Percentiles rank a stretch among this genome's conserved stretches.
Conservation (phyloP, 2,888 invertebrate genomes). For the Mimas tiliae region DNA sequence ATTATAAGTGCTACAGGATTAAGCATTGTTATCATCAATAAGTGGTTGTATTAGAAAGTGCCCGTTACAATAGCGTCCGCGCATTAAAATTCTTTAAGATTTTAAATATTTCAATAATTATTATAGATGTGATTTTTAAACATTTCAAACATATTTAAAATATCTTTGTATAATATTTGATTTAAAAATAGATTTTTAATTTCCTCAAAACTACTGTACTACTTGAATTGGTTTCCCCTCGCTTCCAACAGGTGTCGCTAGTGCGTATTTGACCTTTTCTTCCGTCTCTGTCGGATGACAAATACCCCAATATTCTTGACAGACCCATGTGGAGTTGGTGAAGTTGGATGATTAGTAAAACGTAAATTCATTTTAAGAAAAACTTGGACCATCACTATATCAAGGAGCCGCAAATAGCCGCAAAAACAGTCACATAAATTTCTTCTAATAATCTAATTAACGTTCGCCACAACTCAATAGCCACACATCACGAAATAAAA, state of each 20-base stretch:
- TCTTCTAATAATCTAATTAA: too few relatives aligned
- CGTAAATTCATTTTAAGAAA: too few relatives aligned
- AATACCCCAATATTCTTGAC: not conserved
- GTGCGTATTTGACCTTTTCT: not conserved
- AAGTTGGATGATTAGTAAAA: too few relatives aligned
- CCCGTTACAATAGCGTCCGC: not conserved
- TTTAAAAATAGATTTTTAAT: not conserved
- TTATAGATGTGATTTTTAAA: slow-evolving; percentile 18
- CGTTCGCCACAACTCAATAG: too few relatives aligned
- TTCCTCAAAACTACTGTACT: not conserved
- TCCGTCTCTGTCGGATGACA: not conserved
- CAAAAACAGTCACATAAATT: too few relatives aligned
- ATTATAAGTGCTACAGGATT: not conserved
- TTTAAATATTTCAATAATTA: slow-evolving; percentile 12
- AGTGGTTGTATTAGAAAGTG: not conserved
- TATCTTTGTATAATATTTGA: not conserved
- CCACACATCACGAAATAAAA: too few relatives aligned
- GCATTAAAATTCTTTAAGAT: not conserved
- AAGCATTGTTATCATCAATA: not conserved
- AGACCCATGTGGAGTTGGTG: not conserved
- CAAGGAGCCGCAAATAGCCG: too few relatives aligned
- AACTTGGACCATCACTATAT: too few relatives aligned
- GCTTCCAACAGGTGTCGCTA: not conserved
- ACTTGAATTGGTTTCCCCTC: not conserved
- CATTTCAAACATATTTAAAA: not conserved